phyloP scores from a whole-genome alignment of 2,888 invertebrate genomes.

The Noctua janthe region DNA sequence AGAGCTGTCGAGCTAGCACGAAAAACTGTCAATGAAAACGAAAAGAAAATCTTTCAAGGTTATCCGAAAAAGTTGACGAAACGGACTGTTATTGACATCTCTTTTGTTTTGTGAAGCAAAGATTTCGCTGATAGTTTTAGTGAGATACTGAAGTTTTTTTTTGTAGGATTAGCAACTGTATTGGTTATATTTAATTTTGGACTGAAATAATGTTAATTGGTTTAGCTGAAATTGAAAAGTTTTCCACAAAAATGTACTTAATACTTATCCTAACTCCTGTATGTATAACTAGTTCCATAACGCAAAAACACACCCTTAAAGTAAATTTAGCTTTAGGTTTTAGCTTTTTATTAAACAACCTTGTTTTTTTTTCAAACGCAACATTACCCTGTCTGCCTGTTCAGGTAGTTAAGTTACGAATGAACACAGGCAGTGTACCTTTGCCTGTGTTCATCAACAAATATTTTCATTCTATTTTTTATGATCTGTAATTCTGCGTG shows the following conservation, averaged over 20 bases:
- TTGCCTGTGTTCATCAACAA: constrained; percentile 3
- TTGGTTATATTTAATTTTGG: not conserved
- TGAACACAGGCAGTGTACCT: constrained; percentile 13
- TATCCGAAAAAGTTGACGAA: not conserved
- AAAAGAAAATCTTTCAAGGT: constrained; percentile 2
- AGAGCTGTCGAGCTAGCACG: constrained; percentile 4
- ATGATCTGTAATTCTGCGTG: constrained; percentile 21
- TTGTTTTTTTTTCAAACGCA: constrained; percentile 20
- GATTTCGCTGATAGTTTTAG: not conserved
- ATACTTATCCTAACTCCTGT: not conserved
- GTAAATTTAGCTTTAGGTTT: too few species aligned
- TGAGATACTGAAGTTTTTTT: not conserved
- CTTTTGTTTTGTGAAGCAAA: not conserved
- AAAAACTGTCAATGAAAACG: not conserved
- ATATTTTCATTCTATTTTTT: constrained; percentile 28
- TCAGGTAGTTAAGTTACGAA: constrained; percentile 35
- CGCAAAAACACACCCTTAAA: constrained; percentile 3
- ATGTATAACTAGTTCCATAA: constrained; percentile 7
- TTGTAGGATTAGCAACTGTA: not conserved
- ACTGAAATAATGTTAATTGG: not conserved
- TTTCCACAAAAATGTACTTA: not conserved
- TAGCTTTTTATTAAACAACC: constrained; percentile 18
- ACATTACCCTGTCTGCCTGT: constrained; percentile 8
- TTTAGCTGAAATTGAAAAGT: not conserved
- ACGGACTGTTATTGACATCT: not conserved